Percentiles rank a stretch among this genome's conserved stretches.
Evolutionary conservation across 2,113 vertebrate genomes (phyloP).

Genomic region (Limanda limanda): DNA sequence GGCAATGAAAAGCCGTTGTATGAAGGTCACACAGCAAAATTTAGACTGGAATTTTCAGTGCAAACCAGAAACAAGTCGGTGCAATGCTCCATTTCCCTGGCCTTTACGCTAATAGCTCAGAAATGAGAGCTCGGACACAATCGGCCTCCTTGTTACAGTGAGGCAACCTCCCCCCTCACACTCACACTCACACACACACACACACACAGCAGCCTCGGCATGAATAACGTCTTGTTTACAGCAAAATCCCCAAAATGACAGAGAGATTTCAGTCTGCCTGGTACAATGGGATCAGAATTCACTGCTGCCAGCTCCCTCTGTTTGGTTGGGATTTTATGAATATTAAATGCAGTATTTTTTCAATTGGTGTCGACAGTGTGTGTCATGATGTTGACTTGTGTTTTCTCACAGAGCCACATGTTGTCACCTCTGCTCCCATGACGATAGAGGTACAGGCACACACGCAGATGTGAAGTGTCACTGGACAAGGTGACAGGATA

Average conservation of each 20-base stretch:
- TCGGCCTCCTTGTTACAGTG: slow-evolving; percentile 52
- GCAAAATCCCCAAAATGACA: slow-evolving; percentile 45
- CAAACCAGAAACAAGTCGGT: not conserved
- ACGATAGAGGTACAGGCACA: slow-evolving; percentile 17
- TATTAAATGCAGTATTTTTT: not conserved
- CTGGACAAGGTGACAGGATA: slow-evolving; percentile 40
- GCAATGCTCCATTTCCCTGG: slow-evolving; percentile 5
- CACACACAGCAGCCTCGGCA: not conserved
- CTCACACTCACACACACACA: slow-evolving; percentile 25
- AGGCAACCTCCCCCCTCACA: slow-evolving; percentile 42
- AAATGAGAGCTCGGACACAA: slow-evolving; percentile 45
- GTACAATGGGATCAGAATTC: slow-evolving; percentile 12
- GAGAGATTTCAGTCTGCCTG: slow-evolving; percentile 12
- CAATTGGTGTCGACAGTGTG: not conserved
- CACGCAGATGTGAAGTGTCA: slow-evolving; percentile 6
- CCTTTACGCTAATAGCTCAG: slow-evolving; percentile 21
- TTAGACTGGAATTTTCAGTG: not conserved
- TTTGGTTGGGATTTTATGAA: not conserved
- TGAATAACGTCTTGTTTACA: slow-evolving; percentile 67
- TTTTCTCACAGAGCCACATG: slow-evolving; percentile 13
- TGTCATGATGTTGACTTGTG: not conserved
- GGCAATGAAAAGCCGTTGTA: not conserved
- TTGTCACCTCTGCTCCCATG: slow-evolving; percentile 22
- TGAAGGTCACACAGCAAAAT: too few relatives aligned
- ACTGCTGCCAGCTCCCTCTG: not conserved